Conservation (phyloP, 2,888 invertebrate species). For the Augiades crinisus region DNA sequence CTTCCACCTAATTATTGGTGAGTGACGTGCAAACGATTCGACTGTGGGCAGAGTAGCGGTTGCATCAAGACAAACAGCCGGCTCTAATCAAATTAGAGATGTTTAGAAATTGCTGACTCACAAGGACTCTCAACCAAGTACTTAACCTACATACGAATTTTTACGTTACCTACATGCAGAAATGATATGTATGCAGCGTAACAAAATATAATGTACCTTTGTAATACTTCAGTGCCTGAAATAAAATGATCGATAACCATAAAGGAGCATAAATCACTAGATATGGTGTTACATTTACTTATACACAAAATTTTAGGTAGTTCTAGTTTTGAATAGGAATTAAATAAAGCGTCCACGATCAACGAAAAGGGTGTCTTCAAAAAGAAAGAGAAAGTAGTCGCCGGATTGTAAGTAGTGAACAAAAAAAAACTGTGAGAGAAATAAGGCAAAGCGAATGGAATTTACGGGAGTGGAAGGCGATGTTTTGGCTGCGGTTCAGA, state of each 20-base stretch:
- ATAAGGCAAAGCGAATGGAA: neutral
- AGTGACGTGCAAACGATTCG: conserved; percentile 1
- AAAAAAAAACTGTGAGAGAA: conserved; percentile 4
- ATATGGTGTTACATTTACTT: too few species aligned
- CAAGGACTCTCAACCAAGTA: neutral
- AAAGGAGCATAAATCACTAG: too few species aligned
- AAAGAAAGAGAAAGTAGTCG: neutral
- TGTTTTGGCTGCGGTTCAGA: conserved; percentile 25
- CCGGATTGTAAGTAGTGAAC: neutral
- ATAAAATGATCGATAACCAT: too few species aligned
- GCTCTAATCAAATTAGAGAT: conserved; percentile 22
- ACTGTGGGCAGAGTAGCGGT: conserved; percentile 1
- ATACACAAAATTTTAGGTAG: too few species aligned
- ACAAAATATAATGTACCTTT: too few species aligned
- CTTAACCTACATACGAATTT: too few species aligned
- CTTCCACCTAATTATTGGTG: conserved; percentile 2
- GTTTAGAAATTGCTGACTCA: conserved; percentile 17
- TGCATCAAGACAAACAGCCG: conserved; percentile 17
- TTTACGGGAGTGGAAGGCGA: conserved; percentile 19
- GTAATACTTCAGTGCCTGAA: too few species aligned
- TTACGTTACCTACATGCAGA: too few species aligned
- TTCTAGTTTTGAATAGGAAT: too few species aligned
- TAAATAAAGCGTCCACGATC: too few species aligned
- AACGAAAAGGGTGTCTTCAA: neutral
- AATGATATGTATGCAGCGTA: neutral